Percentiles rank a stretch among this genome's conserved stretches.
Conservation (phyloP, 2,888 invertebrate genomes). For the Scaptomyza tumidula region DNA sequence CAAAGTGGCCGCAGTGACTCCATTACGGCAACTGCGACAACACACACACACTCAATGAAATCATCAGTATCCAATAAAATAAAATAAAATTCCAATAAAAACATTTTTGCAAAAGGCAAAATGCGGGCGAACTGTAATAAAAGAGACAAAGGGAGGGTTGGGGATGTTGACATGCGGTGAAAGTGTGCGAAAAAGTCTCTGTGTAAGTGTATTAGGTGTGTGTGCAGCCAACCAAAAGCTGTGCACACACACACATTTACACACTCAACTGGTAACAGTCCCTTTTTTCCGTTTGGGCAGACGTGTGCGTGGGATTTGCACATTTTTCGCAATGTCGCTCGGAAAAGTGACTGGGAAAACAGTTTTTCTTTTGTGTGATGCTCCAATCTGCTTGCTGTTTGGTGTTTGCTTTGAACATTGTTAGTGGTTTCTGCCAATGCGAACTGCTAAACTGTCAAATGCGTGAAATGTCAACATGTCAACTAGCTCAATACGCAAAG, state of each 20-base stretch:
- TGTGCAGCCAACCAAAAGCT: constrained; percentile 77
- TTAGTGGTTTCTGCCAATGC: constrained; percentile 66
- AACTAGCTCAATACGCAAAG: constrained; percentile 41
- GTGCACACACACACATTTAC: constrained; percentile 37
- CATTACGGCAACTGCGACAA: constrained; percentile 54
- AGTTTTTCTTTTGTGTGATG: constrained; percentile 64
- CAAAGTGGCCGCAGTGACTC: constrained; percentile 71
- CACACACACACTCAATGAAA: constrained; percentile 73
- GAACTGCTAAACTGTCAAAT: constrained; percentile 76
- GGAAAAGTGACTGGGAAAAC: constrained; percentile 75
- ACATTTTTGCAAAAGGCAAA: constrained; percentile 77
- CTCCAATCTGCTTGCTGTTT: constrained; percentile 35
- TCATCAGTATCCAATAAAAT: constrained; percentile 84
- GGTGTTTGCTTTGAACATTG: constrained; percentile 68
- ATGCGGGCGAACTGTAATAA: constrained; percentile 22
- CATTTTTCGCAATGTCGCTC: constrained; percentile 74
- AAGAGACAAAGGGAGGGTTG: neutral
- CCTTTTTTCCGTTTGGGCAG: constrained; percentile 28
- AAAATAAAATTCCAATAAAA: constrained; percentile 84
- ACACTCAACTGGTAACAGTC: constrained; percentile 36
- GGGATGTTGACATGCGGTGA: constrained; percentile 74
- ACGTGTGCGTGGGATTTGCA: constrained; percentile 72
- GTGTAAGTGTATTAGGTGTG: constrained; percentile 35
- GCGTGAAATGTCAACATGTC: constrained; percentile 78
- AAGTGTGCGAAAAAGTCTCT: constrained; percentile 55